Base-by-base conservation (phyloP, 2,797 vertebrate species). In the Pygocentrus nattereri region DNA sequence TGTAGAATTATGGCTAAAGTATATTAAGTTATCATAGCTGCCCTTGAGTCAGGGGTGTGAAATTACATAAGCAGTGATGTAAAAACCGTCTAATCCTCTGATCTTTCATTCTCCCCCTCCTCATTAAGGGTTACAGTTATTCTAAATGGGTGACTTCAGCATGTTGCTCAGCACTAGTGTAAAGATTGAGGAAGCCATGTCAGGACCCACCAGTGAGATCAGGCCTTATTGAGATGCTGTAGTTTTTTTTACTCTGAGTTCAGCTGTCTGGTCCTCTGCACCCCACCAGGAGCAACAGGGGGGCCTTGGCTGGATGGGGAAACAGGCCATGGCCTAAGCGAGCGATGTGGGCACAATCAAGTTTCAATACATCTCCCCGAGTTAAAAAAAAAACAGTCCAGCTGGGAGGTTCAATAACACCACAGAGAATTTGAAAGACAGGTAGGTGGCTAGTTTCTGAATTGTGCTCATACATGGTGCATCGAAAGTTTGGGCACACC, bases 171-270 rank as follows among this genome's bases (percentile, higher is more conserved):
- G 74, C 73, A 59, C 47, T 71, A 65, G 70, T 71, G 44, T 62
- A 62, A 73, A 79, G 77, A 80, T 25, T 54, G 82, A 8, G 76
- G 69, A 67, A 68, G 61, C 27, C 38, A 76, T 27, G 73, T 73
- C 54, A 80, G 73, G 68, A 38, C 59, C 59, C 56, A 74, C 74
- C 1, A 25, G 44, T 76, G 82, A 58, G 78, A 73, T 21, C 10
- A 12, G 23, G 31, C 54, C 54, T 68, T 34, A 72, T 62, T 74
- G 74, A 80, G 69, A 78, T 77, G 68, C 69, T 68, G 52, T n/a
- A 54, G 54, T 59, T 25, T 8, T 4, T n/a, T 59, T 23, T 78
- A 52, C 23, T 41, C 71, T 56, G 71, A 52, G 52, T 27, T 61
- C 78, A 23, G 41, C 80, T 67, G 23, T n/a, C 41, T 44, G 41